Conservation (phyloP, 2,888 invertebrate species). For the Nudaria mundana region DNA sequence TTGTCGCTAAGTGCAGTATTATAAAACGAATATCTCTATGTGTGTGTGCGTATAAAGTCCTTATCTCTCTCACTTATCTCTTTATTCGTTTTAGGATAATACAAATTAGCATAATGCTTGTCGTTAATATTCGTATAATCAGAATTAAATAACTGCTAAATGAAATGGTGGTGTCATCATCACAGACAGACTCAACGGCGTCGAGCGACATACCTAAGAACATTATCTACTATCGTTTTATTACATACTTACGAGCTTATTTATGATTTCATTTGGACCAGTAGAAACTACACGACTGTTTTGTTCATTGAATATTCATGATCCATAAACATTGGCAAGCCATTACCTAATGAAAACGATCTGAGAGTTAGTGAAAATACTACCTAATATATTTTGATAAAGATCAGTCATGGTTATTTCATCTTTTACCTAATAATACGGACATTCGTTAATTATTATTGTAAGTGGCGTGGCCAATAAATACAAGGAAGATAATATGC, state of each 20-base stretch:
- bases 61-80: no score
- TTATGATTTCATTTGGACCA: slow-evolving; percentile 43
- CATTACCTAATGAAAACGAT: slow-evolving; percentile 27
- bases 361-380: slow-evolving; percentile 13
- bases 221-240: no score
- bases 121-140: slow-evolving; percentile 48
- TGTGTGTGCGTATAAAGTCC: no score
- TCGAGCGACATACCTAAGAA: slow-evolving; percentile 33
- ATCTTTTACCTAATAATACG: no score
- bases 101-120: slow-evolving; percentile 46
- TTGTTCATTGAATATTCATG: slow-evolving; percentile 38
- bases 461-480: no score
- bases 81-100: slow-evolving; percentile 29
- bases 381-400: slow-evolving; percentile 1
- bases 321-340: slow-evolving; percentile 28
- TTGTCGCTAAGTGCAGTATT: slow-evolving; percentile 31
- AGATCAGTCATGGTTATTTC: no score
- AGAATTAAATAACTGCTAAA: slow-evolving; percentile 39
- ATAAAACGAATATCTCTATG: no score
- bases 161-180: slow-evolving; percentile 51
- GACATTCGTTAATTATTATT: no score
- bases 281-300: slow-evolving; percentile 34
- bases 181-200: slow-evolving; percentile 53
- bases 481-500: no score
- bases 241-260: slow-evolving; percentile 30